Evolutionary conservation across 2,797 vertebrate genomes (phyloP).

Genomic region (Epinephelus awoara): DNA sequence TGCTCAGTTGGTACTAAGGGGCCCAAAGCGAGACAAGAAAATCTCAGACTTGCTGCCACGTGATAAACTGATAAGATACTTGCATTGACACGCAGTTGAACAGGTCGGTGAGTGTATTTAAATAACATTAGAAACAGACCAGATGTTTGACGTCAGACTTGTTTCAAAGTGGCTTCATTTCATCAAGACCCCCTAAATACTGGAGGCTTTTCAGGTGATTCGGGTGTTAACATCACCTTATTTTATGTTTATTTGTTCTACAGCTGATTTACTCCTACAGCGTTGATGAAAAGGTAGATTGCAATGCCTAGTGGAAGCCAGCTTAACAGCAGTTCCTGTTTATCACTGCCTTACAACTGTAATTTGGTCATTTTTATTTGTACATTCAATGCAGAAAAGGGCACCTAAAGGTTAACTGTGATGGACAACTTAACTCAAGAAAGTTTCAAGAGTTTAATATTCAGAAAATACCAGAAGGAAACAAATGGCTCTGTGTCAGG

Average conservation of each 20-base stretch:
- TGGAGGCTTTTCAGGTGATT: neutral
- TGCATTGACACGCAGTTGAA: too few relatives aligned
- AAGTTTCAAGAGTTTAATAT: neutral
- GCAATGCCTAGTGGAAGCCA: neutral
- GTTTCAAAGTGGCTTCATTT: neutral
- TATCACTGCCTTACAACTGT: neutral
- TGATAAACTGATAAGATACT: too few relatives aligned
- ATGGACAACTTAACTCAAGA: neutral
- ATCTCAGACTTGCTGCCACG: too few relatives aligned
- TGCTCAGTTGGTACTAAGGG: too few relatives aligned
- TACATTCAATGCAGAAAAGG: neutral
- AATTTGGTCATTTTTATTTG: neutral
- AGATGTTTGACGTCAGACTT: too few relatives aligned
- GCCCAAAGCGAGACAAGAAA: too few relatives aligned
- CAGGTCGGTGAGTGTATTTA: too few relatives aligned
- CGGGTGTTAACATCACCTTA: neutral
- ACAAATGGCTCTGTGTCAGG: neutral
- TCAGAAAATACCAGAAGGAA: conserved; percentile 8
- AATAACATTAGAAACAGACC: too few relatives aligned
- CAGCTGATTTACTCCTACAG: neutral
- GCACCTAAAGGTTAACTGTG: neutral
- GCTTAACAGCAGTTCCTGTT: neutral
- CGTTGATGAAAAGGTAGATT: neutral
- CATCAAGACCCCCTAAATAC: neutral
- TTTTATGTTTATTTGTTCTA: neutral